These are phyloP conservation scores for Ictalurus punctatus DNA, from an alignment of 2,113 vertebrate genomes.

Conservation along the genomic window DNA sequence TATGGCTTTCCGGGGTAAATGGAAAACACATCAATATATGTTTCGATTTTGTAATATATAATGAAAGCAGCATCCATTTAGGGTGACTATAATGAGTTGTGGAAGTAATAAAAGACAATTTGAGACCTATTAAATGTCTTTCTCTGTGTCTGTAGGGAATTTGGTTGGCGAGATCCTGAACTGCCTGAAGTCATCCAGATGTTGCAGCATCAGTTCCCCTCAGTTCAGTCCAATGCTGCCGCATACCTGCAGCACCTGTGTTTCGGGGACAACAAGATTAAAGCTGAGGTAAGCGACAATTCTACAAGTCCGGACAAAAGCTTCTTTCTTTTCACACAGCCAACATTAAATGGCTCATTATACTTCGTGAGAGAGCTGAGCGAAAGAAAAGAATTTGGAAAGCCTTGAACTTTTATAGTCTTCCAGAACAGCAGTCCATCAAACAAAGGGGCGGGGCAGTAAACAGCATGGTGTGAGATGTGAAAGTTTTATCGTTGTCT, in stretches of 20 bases:
- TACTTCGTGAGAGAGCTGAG: background rate
- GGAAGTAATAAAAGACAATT: background rate
- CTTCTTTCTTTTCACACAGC: background rate
- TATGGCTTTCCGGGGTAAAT: background rate
- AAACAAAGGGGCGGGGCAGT: background rate
- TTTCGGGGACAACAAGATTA: conserved; percentile 99
- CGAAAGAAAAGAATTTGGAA: background rate
- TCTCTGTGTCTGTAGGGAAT: conserved; percentile 79
- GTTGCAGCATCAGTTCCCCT: conserved; percentile 98
- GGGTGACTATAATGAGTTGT: background rate
- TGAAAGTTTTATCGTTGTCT: background rate
- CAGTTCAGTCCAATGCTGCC: conserved; percentile 96
- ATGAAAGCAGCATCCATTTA: background rate
- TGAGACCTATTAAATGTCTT: background rate
- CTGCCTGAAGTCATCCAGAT: conserved; percentile 99
- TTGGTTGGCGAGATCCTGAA: conserved; percentile 98
- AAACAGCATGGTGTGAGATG: background rate
- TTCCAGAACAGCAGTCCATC: background rate
- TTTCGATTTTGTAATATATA: background rate
- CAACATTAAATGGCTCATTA: background rate
- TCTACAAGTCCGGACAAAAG: background rate
- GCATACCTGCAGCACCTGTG: conserved; percentile 98
- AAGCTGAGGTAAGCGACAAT: conserved; percentile 84
- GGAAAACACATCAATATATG: background rate
- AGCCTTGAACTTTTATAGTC: background rate